Evolutionary conservation across 2,888 invertebrate species (phyloP).

Genomic region (Megastigmus dorsalis): DNA sequence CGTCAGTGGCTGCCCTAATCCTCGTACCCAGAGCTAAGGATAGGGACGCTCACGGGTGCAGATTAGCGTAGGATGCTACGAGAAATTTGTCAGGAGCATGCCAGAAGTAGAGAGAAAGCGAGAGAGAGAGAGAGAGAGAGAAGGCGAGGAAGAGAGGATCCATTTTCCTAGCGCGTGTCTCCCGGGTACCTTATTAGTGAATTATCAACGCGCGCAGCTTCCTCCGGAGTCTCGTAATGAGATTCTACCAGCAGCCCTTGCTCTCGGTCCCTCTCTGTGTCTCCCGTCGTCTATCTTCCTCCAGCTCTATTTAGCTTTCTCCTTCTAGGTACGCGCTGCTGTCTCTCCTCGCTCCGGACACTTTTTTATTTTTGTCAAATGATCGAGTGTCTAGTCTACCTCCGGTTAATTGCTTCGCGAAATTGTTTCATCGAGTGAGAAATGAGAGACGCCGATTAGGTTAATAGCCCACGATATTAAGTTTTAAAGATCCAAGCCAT

Average conservation of each 20-base stretch:
- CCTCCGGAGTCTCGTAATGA: slow-evolving; percentile 39
- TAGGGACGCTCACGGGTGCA: neutral
- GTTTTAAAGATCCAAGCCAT: no score
- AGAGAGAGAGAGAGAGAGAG: neutral
- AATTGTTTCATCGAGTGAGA: neutral
- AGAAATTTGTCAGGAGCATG: slow-evolving; percentile 46
- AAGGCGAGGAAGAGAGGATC: slow-evolving; percentile 23
- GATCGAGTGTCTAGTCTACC: neutral
- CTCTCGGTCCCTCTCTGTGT: neutral
- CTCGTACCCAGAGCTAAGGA: neutral
- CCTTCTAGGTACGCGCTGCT: neutral
- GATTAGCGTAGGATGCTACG: slow-evolving; percentile 43
- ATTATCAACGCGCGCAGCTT: slow-evolving; percentile 53
- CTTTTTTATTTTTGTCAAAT: neutral
- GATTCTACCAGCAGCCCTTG: no score
- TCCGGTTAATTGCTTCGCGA: neutral
- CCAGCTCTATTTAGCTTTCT: no score
- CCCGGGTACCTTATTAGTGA: slow-evolving; percentile 56
- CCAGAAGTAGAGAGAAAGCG: no score
- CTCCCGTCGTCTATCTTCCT: neutral
- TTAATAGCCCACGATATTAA: no score
- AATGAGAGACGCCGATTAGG: no score
- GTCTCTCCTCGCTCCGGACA: neutral
- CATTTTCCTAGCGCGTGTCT: slow-evolving; percentile 44
- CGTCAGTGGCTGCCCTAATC: slow-evolving; percentile 18